A percentile compares a stretch with the other conserved stretches of the same genome.
These are phyloP conservation scores for Periphyllus acericola DNA, from an alignment of 2,888 invertebrate species.

Conservation along the genomic window DNA sequence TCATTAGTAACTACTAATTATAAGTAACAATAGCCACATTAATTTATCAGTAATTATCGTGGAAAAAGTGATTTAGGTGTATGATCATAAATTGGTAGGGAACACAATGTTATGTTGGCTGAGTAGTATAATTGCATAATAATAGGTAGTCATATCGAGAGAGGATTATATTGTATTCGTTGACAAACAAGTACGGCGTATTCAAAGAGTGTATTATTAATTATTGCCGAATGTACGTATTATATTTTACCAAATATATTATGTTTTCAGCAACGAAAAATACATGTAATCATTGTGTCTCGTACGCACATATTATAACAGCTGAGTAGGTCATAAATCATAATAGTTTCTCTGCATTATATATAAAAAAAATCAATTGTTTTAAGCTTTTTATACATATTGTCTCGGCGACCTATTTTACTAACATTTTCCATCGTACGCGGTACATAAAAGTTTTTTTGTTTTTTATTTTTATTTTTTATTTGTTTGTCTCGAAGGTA, in stretches of 20 bases:
- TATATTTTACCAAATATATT: constrained; percentile 18
- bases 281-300: too few species aligned
- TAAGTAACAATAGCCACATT: constrained; percentile 53
- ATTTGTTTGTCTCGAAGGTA: too few species aligned
- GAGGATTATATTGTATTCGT: constrained; percentile 14
- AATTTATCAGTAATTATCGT: constrained; percentile 49
- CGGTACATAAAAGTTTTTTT: too few species aligned
- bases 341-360: too few species aligned
- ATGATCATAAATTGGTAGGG: constrained; percentile 32
- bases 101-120: neutral
- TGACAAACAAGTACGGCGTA: constrained; percentile 9
- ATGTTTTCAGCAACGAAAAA: neutral
- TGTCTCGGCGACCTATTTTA: neutral
- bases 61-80: constrained; percentile 40
- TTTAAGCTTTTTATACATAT: neutral
- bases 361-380: neutral
- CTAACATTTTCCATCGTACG: too few species aligned
- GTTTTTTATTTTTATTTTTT: too few species aligned
- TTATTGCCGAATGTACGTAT: neutral
- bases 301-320: too few species aligned
- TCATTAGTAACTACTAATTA: constrained; percentile 59
- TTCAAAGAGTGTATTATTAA: neutral
- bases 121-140: constrained; percentile 32
- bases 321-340: too few species aligned
- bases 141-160: constrained; percentile 21